Conservation (phyloP, 2,113 vertebrate species). For the Zosterops lateralis region DNA sequence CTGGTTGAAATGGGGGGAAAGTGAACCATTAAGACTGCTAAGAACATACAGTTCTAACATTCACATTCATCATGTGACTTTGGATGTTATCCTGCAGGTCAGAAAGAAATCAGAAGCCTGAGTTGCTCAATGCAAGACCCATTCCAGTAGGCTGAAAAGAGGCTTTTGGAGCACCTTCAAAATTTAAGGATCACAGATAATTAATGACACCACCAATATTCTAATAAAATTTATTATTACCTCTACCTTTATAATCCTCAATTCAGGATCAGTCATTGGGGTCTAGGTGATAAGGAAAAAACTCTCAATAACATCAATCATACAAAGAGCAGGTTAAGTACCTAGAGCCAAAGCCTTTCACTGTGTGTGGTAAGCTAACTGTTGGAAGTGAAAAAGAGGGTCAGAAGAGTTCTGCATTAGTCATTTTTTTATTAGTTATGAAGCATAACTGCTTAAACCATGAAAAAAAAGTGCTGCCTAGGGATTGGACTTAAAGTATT, state of each 20-base stretch:
- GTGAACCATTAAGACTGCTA: not conserved
- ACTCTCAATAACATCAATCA: not conserved
- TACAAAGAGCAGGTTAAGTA: not conserved
- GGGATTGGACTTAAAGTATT: not conserved
- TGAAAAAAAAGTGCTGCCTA: not conserved
- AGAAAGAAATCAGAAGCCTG: not conserved
- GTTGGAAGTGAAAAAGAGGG: rapidly evolving
- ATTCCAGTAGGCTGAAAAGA: not conserved
- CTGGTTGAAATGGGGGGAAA: not conserved
- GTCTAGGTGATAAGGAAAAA: not conserved
- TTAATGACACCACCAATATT: not conserved
- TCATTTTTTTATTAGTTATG: not conserved
- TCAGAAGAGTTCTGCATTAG: not conserved
- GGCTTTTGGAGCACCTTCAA: not conserved
- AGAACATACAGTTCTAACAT: not conserved
- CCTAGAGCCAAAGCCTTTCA: not conserved
- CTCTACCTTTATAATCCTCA: not conserved
- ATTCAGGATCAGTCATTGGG: not conserved
- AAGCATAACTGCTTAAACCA: not conserved
- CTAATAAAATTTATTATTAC: not conserved
- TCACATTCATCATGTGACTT: not conserved
- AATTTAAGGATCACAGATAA: not conserved
- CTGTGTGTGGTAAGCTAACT: not conserved
- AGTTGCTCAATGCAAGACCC: not conserved
- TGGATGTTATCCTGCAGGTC: not conserved